Conservation (phyloP, 2,888 invertebrate genomes). For the Caenorhabditis macrosperma region DNA sequence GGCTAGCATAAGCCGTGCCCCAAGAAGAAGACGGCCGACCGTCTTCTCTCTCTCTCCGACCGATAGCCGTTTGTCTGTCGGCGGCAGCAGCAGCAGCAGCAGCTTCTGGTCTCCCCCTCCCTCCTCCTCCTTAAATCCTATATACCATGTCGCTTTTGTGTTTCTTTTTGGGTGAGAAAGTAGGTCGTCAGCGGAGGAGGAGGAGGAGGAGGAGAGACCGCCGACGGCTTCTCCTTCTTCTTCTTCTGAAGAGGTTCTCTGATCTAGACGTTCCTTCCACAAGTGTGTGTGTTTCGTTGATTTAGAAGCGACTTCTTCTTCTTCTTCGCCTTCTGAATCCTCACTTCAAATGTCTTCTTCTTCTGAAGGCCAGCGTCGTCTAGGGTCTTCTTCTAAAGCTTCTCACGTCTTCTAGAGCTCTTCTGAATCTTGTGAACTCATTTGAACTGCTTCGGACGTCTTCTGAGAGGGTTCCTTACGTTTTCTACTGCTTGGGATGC, state of each 20-base stretch:
- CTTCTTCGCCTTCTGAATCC: no score
- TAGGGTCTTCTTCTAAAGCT: no score
- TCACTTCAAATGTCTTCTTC: background rate
- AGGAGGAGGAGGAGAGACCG: constrained; percentile 15
- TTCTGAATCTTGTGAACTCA: no score
- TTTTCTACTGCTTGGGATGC: no score
- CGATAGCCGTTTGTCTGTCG: constrained; percentile 52
- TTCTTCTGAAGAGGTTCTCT: background rate
- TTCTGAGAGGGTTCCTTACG: no score
- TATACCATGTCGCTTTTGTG: constrained; percentile 42
- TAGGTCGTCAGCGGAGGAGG: constrained; percentile 25
- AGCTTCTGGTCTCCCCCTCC: constrained; percentile 14
- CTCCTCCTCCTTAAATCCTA: constrained; percentile 3
- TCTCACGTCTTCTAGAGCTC: background rate
- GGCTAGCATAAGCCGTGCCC: constrained; percentile 30
- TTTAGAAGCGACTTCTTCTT: background rate
- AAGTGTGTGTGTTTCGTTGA: no score
- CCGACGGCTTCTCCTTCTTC: no score
- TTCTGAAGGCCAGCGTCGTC: background rate
- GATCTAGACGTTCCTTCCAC: background rate
- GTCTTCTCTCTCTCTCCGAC: background rate
- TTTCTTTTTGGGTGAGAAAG: constrained; percentile 53
- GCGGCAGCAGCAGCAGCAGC: constrained; percentile 9
- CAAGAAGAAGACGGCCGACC: no score
- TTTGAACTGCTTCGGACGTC: background rate